Conservation (phyloP, 1,140 invertebrate species). For the Aphelenchoides avenae region DNA sequence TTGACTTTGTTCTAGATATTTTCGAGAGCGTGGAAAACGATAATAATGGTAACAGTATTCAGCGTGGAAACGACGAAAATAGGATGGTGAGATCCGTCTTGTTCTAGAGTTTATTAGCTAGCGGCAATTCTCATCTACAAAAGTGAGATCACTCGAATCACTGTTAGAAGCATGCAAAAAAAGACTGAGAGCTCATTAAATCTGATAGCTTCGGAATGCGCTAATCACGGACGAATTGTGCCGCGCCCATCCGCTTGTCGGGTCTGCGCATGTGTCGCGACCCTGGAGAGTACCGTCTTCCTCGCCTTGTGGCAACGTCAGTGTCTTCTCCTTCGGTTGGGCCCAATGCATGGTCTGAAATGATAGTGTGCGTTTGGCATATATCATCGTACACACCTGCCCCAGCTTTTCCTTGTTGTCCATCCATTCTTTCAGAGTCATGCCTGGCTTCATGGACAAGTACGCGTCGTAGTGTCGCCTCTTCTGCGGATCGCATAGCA, state of each 20-base stretch:
- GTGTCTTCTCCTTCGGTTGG: constrained; percentile 11
- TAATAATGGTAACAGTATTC: too few species aligned
- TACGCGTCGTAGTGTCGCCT: constrained; percentile 27
- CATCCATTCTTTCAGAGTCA: constrained; percentile 23
- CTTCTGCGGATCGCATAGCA: constrained; percentile 24
- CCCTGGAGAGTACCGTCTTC: constrained; percentile 3
- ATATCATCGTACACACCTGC: constrained; percentile 11
- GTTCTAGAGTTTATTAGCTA: too few species aligned
- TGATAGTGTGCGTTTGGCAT: background rate
- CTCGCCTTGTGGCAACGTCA: constrained; percentile 1
- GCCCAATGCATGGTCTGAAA: constrained; percentile 28
- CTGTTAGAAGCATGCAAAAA: too few species aligned
- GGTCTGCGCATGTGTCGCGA: background rate
- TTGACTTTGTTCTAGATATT: too few species aligned
- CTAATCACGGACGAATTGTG: constrained; percentile 27
- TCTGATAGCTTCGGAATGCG: constrained; percentile 31
- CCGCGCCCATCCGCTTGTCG: constrained; percentile 13
- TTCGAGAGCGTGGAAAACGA: too few species aligned
- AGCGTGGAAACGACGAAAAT: too few species aligned
- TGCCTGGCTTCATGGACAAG: constrained; percentile 23
- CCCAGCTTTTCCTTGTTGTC: constrained; percentile 26
- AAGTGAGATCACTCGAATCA: too few species aligned
- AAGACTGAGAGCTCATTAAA: too few species aligned
- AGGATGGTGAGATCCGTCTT: too few species aligned
- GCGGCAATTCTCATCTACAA: too few species aligned